Evolutionary conservation across 2,797 vertebrate species (phyloP).

Genomic region (Periophthalmus magnuspinnatus): DNA sequence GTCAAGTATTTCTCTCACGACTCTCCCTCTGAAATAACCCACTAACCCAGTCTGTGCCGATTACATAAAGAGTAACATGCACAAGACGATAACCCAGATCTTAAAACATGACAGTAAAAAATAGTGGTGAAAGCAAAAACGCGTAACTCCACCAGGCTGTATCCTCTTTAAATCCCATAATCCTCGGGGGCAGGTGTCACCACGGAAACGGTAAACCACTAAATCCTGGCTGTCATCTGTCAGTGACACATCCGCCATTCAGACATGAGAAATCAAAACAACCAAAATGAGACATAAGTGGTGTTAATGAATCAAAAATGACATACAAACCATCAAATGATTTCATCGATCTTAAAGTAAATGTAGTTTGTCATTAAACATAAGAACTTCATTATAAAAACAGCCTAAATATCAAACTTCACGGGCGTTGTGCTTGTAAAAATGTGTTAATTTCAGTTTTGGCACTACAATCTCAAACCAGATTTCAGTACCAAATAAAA

Average conservation of each 20-base stretch:
- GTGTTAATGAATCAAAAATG: not conserved
- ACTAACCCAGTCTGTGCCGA: slow-evolving; percentile 27
- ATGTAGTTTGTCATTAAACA: too few relatives aligned
- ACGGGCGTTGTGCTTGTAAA: too few relatives aligned
- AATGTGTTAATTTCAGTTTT: too few relatives aligned
- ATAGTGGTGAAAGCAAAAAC: slow-evolving; percentile 6
- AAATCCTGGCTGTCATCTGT: not conserved
- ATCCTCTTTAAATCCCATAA: slow-evolving; percentile 13
- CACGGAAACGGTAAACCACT: not conserved
- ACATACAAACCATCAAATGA: not conserved
- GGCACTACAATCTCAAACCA: too few relatives aligned
- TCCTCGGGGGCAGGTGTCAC: not conserved
- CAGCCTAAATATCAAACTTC: too few relatives aligned
- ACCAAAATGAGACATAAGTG: not conserved
- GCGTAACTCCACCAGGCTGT: not conserved
- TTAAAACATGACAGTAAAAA: not conserved
- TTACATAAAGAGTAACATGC: slow-evolving; percentile 33
- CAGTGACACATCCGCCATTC: not conserved
- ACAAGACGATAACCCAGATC: slow-evolving; percentile 25
- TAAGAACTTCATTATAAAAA: too few relatives aligned
- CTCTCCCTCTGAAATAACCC: slow-evolving; percentile 9
- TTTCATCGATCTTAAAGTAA: not conserved
- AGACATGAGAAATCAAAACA: not conserved
- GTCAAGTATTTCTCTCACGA: not conserved
- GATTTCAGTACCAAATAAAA: too few relatives aligned